Base-by-base conservation (phyloP, 2,797 vertebrate genomes). In the Hyperoplus lanceolatus region DNA sequence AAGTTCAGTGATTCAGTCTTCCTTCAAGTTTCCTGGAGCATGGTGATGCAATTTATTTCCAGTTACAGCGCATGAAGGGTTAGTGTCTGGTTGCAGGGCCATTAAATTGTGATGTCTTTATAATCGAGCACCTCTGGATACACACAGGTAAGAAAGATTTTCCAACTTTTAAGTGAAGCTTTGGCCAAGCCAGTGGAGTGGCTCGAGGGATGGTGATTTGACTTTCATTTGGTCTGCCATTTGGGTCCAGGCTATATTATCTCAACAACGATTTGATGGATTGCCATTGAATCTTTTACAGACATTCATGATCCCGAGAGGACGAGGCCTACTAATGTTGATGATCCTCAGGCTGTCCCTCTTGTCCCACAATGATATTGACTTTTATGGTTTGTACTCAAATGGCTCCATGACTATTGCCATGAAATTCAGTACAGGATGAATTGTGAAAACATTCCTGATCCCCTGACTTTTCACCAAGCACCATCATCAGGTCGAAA, bases 1-100 rank as follows among this genome's bases (percentile, higher is more conserved):
- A 70, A 63, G 68, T 81, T 82, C 56, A 78, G 14, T 58, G 72
- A 80, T 73, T 83, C 64, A 75, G 54, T 57, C 69, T 70, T 75
- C 75, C 75, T 79, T 81, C 59, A 76, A 60, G 73, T 76, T 85
- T 77, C 70, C 67, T 10, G 11, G 57, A 29, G 71, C 43, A 80
- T 12, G 11, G 3, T 74, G 58, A 84, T 67, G 69, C 46, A 75
- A 61, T 82, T 70, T 71, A 63, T 82, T 81, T 75, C 65, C 38
- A 78, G 57, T 78, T 41, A 72, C 55, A 68, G 53, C 16, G 15
- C 12, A 74, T 74, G 60, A 79, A 79, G 42, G 61, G 58, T 73
- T 64, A 65, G 61, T 18, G 59, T 85, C 62, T 85, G 43, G 77
- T 69, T 81, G 18, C 15, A 41, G 54, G 46, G 15, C 38, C 13